Evolutionary conservation across 2,113 vertebrate genomes (phyloP), one percentile per base, ranked within the genome.

Genomic region (Lates calcarifer): DNA sequence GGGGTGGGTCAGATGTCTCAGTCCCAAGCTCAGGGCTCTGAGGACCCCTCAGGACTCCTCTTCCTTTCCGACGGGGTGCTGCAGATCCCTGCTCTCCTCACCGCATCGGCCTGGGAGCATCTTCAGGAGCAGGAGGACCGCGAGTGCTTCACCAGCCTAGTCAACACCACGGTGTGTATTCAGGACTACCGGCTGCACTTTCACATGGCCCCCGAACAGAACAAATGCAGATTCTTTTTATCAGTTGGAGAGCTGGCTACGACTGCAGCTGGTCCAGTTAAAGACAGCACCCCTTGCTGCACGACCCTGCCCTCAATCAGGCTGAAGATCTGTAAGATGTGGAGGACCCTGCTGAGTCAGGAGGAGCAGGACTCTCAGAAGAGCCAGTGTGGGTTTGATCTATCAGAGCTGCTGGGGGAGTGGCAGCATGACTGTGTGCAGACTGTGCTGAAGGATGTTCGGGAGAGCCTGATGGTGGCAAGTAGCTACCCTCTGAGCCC

Each of bases 41-140:
- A 83, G 1, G 70, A 72, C 11, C 89, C 87, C 47, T 39, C 45
- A 0, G 87, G 71, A 26, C 41, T 92, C n/a, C 78, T 94, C 9
- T 88, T 86, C 37, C 85, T 94, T 10, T 93, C 93, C 0, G 93
- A 94, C 26, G 91, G 86, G 9, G n/a, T 14, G 12, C 49, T 94
- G 14, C 83, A 87, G 71, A 86, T 94, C 24, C 89, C 90, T 0
- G 90, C 90, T n/a, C 17, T 90, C 0, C 91, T 94, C 49, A 91
- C 93, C 0, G 35, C 76, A 1, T 26, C 89, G 0, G 88, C 88
- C 24, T 92, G 91, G 92, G 84, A 91, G 53, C 53, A 55, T 10
- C 79, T 93, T 0, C 89, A 90, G 85, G 78, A 91, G 28, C 47
- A 82, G 14, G 89, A 91, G 71, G 91, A 91, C 13, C 88, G 77